Evolutionary conservation across 2,113 vertebrate species (phyloP).

Genomic region (Argyrosomus japonicus): DNA sequence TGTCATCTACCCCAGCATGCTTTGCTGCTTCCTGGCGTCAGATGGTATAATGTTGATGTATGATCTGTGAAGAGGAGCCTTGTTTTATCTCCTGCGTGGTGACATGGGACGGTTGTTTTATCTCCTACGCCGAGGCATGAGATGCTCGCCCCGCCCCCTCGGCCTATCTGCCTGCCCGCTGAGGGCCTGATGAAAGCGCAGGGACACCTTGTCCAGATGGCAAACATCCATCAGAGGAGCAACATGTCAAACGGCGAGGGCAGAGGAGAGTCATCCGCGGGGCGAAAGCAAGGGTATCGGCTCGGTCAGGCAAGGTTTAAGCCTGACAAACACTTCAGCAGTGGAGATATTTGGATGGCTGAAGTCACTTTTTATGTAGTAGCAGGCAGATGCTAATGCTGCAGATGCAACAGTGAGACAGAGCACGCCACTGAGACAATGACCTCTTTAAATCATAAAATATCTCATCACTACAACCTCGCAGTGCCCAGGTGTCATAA

Average conservation of each 20-base stretch:
- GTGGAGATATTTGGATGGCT: conserved; percentile 1
- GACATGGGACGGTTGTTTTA: conserved; percentile 79
- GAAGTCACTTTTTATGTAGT: neutral
- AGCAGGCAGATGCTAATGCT: neutral
- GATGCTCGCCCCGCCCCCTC: conserved; percentile 42
- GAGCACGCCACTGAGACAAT: neutral
- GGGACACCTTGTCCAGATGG: conserved; percentile 75
- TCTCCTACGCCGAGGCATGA: conserved; percentile 54
- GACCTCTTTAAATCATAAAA: neutral
- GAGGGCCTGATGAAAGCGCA: conserved; percentile 78
- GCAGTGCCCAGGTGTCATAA: neutral
- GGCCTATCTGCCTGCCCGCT: conserved; percentile 49
- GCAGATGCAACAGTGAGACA: neutral
- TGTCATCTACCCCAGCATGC: conserved; percentile 77
- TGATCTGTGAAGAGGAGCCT: conserved; percentile 77
- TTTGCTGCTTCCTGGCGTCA: conserved; percentile 72
- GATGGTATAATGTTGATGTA: conserved; percentile 81
- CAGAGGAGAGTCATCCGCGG: conserved; percentile 55
- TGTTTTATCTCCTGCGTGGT: conserved; percentile 76
- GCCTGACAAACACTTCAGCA: conserved; percentile 30
- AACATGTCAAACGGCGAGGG: conserved; percentile 59
- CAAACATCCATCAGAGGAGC: conserved; percentile 73
- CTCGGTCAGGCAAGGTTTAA: conserved; percentile 45
- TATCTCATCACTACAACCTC: neutral
- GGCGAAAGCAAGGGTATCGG: conserved; percentile 30